Percentiles rank a stretch among this genome's conserved stretches.
Evolutionary conservation across 2,888 invertebrate species (phyloP).

Genomic region (Diaphora mendica): DNA sequence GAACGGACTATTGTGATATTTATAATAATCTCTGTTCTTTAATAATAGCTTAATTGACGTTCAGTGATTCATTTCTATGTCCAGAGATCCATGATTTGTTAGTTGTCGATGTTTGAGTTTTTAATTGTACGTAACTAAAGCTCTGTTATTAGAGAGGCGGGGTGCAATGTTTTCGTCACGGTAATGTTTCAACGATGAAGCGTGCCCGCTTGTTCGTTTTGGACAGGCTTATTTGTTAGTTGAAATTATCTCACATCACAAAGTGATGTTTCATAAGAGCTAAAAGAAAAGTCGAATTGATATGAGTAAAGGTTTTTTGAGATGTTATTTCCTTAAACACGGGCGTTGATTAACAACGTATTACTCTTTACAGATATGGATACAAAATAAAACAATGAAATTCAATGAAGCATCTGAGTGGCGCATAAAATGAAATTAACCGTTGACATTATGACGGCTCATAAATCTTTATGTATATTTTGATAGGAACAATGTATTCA

Average conservation of each 20-base stretch:
- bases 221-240: conserved; percentile 48
- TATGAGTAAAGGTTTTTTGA: background rate
- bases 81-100: conserved; percentile 76
- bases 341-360: conserved; percentile 58
- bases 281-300: conserved; percentile 1
- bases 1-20: conserved; percentile 73
- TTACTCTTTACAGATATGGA: conserved; percentile 52
- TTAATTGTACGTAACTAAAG: conserved; percentile 84
- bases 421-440: conserved; percentile 69
- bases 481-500: conserved; percentile 68
- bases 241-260: conserved; percentile 42
- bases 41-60: conserved; percentile 80
- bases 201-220: conserved; percentile 54
- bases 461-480: conserved; percentile 69
- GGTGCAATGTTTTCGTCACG: conserved; percentile 75
- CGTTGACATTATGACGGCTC: conserved; percentile 66
- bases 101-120: conserved; percentile 83
- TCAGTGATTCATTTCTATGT: conserved; percentile 74
- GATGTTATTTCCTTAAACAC: conserved; percentile 54
- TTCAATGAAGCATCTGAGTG: conserved; percentile 34
- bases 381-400: conserved; percentile 52
- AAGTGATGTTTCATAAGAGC: conserved; percentile 30
- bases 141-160: conserved; percentile 78
- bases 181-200: conserved; percentile 65
- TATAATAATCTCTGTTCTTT: conserved; percentile 69